Evolutionary conservation across 2,797 vertebrate species (phyloP).

Genomic region (Buphagus erythrorhynchus): DNA sequence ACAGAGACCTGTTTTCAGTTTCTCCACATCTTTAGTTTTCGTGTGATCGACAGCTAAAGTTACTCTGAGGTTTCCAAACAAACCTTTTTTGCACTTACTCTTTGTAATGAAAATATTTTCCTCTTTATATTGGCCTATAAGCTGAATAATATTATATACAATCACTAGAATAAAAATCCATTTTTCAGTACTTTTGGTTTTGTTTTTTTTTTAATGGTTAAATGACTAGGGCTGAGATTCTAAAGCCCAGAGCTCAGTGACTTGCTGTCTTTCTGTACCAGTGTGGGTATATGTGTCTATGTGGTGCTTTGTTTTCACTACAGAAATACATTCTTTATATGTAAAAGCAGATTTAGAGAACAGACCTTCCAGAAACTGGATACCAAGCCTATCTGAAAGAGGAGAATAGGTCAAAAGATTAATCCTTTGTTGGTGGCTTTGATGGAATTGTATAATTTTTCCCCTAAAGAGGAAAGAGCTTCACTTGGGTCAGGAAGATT

Average conservation of each 20-base stretch:
- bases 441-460: neutral
- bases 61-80: neutral
- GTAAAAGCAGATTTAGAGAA: neutral
- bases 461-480: neutral
- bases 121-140: neutral
- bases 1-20: neutral
- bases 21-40: neutral
- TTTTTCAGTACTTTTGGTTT: neutral
- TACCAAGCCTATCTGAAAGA: neutral
- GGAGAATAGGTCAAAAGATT: neutral
- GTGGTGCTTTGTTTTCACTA: neutral
- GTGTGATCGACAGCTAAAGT: neutral
- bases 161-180: neutral
- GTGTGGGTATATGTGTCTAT: neutral
- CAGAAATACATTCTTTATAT: neutral
- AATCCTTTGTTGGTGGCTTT: neutral
- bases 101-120: neutral
- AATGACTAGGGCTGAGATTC: neutral
- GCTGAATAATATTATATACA: neutral
- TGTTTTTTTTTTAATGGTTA: neutral
- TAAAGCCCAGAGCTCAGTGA: neutral
- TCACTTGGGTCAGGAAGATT: neutral
- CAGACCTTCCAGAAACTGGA: neutral
- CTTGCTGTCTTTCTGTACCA: neutral
- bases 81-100: accelerated